phyloP scores from a whole-genome alignment of 1,140 invertebrate genomes.

The Bombus difficillimus region DNA sequence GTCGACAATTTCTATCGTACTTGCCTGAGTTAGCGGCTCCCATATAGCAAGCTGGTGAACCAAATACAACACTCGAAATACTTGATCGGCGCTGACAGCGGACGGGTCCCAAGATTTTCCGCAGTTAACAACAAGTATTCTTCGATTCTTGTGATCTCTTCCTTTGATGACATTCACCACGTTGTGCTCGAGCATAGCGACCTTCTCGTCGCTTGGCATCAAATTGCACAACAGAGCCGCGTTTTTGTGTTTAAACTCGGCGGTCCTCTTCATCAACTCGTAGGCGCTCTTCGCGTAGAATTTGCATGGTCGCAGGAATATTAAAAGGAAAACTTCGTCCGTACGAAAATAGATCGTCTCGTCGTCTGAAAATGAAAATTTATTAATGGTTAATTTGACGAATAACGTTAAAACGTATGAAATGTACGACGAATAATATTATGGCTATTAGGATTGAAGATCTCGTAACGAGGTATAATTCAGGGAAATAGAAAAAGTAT shows the following conservation, averaged over 20 bases:
- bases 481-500: too few relatives aligned
- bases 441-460: too few relatives aligned
- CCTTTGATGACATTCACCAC: slow-evolving; percentile 89
- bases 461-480: too few relatives aligned
- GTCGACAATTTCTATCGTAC: not conserved
- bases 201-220: slow-evolving; percentile 86
- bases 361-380: slow-evolving; percentile 77
- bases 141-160: slow-evolving; percentile 87
- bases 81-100: slow-evolving; percentile 87
- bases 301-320: slow-evolving; percentile 90
- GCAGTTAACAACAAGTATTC: slow-evolving; percentile 85
- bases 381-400: not conserved
- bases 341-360: slow-evolving; percentile 86
- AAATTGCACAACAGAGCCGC: slow-evolving; percentile 85
- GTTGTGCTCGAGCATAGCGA: slow-evolving; percentile 86
- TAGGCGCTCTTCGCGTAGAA: slow-evolving; percentile 91
- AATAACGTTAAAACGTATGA: too few relatives aligned
- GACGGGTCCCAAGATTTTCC: slow-evolving; percentile 89
- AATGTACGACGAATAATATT: too few relatives aligned
- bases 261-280: slow-evolving; percentile 88
- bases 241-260: slow-evolving; percentile 89
- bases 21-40: slow-evolving; percentile 88
- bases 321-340: slow-evolving; percentile 89
- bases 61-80: slow-evolving; percentile 90
- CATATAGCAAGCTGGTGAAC: slow-evolving; percentile 89